Base-by-base conservation (phyloP, 2,113 vertebrate species). In the Tautogolabrus adspersus region DNA sequence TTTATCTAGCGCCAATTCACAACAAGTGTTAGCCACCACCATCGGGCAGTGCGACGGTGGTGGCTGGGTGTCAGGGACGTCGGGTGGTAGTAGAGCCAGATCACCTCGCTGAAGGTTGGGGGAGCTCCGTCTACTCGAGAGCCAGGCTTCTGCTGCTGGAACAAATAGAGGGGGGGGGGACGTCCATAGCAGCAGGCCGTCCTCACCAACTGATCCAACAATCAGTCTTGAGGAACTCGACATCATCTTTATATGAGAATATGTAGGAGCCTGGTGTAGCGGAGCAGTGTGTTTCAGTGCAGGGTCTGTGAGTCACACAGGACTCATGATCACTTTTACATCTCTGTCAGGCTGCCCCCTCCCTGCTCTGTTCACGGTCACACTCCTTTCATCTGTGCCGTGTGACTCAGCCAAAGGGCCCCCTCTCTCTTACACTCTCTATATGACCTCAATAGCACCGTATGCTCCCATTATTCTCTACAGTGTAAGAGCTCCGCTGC, bases 221-320 rank as follows among this genome's bases (percentile, higher is more conserved):
- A n/a, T 12, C 30, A 10, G 55, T 54, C 23, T 34, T 26, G 8
- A 38, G 12, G 21, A 46, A 47, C 57, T 12, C 15, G 13, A 79
- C 16, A 1, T 19, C 56, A 62, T 47, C 34, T 47, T 57, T 19
- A 42, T 15, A 26, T 30, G 23, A 42, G 63, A 69, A 58, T 55
- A n/a, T 58, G 23, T 65, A 57, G 51, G 10, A 59, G 34, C 49
- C 38, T 12, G 46, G 40, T 61, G 11, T 9, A 26, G 64, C 23
- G 5, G 10, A 5, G 59, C 5, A 0, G n/a, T n/a, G 42, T 55
- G 26, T 60, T 34, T 66, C 60, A 13, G 54, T 1, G 52, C 47
- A 66, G n/a, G 42, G 1, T 66, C 63, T 83, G 7, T 72, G 80
- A 83, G 78, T 79, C 85, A 83, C 63, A 46, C 8, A 23, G 67